Evolutionary conservation across 2,888 invertebrate genomes (phyloP), one percentile per base, ranked within the genome.

Genomic region (Dendrolimus pini): DNA sequence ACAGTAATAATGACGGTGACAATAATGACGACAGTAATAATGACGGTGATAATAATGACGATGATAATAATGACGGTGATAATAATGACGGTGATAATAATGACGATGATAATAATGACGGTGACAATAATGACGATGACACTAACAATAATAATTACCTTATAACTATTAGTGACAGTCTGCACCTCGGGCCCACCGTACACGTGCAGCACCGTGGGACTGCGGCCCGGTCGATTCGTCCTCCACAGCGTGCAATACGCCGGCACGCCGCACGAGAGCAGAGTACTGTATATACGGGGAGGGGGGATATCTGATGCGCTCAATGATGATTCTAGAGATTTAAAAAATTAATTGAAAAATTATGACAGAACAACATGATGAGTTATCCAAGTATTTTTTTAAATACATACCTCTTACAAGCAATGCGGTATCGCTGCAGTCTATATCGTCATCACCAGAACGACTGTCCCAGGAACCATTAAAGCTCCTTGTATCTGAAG

Each of bases 151-250:
- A 9, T 42, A 13, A 61, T 68, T 75, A 97, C 97, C 93, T 97
- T 97, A 77, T 97, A 98, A 7, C 96, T 96, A 86, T 99, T 99
- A 58, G 97, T 96, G 61, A 99, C 99, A 53, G 98, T 93, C 89
- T 99, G 99, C 55, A 99, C 98, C 82, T 99, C 98, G 0, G 99
- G 99, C 0, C 99, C 99, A 2, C 98, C 99, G 80, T 99, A 99
- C 58, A 99, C 97, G 84, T 98, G 98, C 56, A 99, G 92, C 61
- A 99, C 95, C 13, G 98, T 98, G 1, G 99, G 99, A 89, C 98
- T 97, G 62, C 95, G 80, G 52, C 83, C 82, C 14, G 75, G 57
- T 9, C 75, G 74, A 1, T 75, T 82, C 68, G 96, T 78, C 57
- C 96, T 95, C 89, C 98, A 98, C 64, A 98, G 94, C 94, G 98